Conservation (phyloP, 2,797 vertebrate species). For the Anguilla anguilla region DNA sequence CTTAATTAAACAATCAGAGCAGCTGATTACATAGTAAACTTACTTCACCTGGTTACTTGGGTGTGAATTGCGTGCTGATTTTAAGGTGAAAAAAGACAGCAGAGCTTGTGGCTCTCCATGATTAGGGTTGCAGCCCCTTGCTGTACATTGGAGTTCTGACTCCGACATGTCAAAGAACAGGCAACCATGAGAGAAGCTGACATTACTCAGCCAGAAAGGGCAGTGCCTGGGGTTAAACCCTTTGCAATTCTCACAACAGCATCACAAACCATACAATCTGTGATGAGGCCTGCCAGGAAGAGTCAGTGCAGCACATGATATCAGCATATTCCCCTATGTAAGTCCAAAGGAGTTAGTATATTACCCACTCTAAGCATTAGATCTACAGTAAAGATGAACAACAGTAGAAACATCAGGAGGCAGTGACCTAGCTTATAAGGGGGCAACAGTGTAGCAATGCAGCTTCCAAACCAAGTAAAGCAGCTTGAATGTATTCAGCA, state of each 20-base stretch:
- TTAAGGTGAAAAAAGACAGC: neutral
- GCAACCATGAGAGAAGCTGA: neutral
- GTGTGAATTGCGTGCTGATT: neutral
- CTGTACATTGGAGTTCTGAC: neutral
- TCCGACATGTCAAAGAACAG: slow-evolving; percentile 9
- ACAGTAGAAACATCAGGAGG: neutral
- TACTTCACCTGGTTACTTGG: no score
- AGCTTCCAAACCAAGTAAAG: neutral
- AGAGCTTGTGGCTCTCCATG: neutral
- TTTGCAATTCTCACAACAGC: neutral
- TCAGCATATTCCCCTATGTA: neutral
- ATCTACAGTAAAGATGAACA: neutral
- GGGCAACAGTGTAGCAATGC: neutral
- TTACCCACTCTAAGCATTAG: neutral
- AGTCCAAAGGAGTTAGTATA: neutral
- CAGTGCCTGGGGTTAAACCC: neutral
- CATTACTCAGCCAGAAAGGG: neutral
- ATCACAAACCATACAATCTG: neutral
- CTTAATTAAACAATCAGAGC: no score
- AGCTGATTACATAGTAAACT: no score
- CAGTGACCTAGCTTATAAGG: neutral
- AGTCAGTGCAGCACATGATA: neutral
- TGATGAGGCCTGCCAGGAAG: neutral
- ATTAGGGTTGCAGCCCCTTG: neutral
- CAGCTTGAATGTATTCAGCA: neutral